Evolutionary conservation across 2,888 invertebrate species (phyloP).

Genomic region (Drosophila crucigera): DNA sequence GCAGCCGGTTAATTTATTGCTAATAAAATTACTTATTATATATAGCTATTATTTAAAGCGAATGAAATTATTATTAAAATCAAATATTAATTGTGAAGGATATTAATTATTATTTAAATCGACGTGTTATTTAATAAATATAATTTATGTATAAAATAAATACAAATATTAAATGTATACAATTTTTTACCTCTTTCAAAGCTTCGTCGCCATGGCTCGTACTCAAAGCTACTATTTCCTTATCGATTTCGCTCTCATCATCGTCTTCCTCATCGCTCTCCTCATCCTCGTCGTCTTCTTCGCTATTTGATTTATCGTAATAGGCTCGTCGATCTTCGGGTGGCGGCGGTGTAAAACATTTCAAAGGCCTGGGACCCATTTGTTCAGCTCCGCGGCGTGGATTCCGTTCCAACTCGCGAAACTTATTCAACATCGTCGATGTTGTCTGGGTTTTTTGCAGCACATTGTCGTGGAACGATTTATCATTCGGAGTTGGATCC

Average conservation of each 20-base stretch:
- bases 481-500: slow-evolving; percentile 18
- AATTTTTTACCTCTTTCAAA: slow-evolving; percentile 86
- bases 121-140: not conserved
- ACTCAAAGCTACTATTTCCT: slow-evolving; percentile 7
- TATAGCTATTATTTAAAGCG: not conserved
- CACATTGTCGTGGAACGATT: slow-evolving; percentile 67
- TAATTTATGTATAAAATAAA: not conserved
- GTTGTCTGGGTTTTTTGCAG: slow-evolving; percentile 89
- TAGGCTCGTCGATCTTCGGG: slow-evolving; percentile 88
- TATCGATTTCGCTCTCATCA: slow-evolving; percentile 73
- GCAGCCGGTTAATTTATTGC: not conserved
- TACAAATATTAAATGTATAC: not conserved
- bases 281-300: slow-evolving; percentile 84
- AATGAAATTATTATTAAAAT: not conserved
- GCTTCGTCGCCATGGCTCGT: slow-evolving; percentile 88
- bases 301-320: slow-evolving; percentile 84
- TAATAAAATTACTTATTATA: not conserved
- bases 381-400: slow-evolving; percentile 75
- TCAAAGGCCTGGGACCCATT: slow-evolving; percentile 91
- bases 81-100: not conserved
- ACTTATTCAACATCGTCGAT: slow-evolving; percentile 94
- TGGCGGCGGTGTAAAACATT: slow-evolving; percentile 96
- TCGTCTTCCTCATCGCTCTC: slow-evolving; percentile 84
- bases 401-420: slow-evolving; percentile 94
- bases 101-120: not conserved